Conservation (phyloP, 2,797 vertebrate species). For the Galago senegalensis region DNA sequence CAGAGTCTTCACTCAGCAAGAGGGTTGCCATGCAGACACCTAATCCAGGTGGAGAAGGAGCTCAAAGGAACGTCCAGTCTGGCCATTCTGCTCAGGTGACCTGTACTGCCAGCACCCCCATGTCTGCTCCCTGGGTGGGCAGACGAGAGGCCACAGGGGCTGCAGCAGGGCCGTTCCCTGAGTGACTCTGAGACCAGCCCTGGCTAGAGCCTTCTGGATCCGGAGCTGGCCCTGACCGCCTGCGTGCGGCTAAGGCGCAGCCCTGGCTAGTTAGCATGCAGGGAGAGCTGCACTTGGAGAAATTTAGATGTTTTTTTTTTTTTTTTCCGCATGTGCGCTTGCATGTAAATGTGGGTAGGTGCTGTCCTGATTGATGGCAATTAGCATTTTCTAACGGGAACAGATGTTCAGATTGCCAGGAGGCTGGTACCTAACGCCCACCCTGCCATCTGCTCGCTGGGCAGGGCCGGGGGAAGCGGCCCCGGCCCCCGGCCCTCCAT, state of each 20-base stretch:
- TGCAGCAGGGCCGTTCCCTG: not conserved
- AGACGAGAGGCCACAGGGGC: accelerated
- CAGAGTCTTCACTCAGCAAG: not conserved
- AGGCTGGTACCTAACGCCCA: conserved; percentile 95
- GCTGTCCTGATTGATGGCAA: conserved; percentile 96
- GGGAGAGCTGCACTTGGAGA: conserved; percentile 88
- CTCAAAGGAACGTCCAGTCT: not conserved
- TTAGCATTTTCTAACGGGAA: conserved; percentile 97
- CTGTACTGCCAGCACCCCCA: accelerated
- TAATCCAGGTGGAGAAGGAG: accelerated
- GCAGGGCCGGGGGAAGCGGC: conserved; percentile 88
- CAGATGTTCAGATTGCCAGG: conserved; percentile 96
- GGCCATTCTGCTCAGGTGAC: not conserved
- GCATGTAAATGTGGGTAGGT: conserved; percentile 94
- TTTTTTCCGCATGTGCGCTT: conserved; percentile 83
- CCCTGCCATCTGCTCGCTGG: conserved; percentile 94
- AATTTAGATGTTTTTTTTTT: conserved; percentile 91
- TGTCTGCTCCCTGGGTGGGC: not conserved
- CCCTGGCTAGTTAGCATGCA: conserved; percentile 88
- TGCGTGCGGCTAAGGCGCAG: accelerated
- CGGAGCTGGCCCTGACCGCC: not conserved
- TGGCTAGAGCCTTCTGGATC: accelerated
- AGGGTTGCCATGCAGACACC: accelerated
- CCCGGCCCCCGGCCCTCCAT: conserved; percentile 66
- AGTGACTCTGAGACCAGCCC: not conserved